Evolutionary conservation across 2,888 invertebrate species (phyloP).

Genomic region (Cantharis rufa): DNA sequence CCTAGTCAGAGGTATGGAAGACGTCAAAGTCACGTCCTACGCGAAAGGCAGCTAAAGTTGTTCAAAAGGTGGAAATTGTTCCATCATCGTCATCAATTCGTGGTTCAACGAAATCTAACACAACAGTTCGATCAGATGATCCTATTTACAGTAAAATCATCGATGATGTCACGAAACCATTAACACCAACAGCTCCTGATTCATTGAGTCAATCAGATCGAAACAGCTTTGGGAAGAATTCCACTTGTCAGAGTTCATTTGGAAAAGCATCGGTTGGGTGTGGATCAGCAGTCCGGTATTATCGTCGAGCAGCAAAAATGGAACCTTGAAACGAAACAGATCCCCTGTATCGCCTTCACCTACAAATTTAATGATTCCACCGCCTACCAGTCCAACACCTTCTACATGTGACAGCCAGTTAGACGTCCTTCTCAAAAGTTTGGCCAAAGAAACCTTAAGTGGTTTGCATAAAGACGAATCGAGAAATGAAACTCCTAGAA

Average conservation of each 20-base stretch:
- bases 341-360: slow-evolving; percentile 30
- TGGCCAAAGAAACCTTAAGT: slow-evolving; percentile 69
- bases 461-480: slow-evolving; percentile 58
- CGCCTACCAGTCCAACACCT: slow-evolving; percentile 44
- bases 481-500: slow-evolving; percentile 60
- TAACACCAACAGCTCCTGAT: slow-evolving; percentile 44
- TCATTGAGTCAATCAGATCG: slow-evolving; percentile 46
- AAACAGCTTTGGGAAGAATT: slow-evolving; percentile 49
- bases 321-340: slow-evolving; percentile 49
- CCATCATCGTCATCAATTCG: slow-evolving; percentile 54
- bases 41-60: slow-evolving; percentile 62
- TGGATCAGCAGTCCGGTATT: slow-evolving; percentile 56
- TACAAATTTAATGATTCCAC: slow-evolving; percentile 20
- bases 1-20: slow-evolving; percentile 96
- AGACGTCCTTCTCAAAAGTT: slow-evolving; percentile 77
- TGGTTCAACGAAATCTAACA: slow-evolving; percentile 60
- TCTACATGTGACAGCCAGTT: slow-evolving; percentile 60
- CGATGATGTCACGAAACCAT: slow-evolving; percentile 46
- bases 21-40: slow-evolving; percentile 84
- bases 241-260: slow-evolving; percentile 47
- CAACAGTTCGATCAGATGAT: slow-evolving; percentile 55
- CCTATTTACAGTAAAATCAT: slow-evolving; percentile 51
- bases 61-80: slow-evolving; percentile 35
- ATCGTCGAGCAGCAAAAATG: slow-evolving; percentile 53
- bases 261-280: slow-evolving; percentile 57